Evolutionary conservation across 2,113 vertebrate species (phyloP).

Genomic region (Nymphicus hollandicus): DNA sequence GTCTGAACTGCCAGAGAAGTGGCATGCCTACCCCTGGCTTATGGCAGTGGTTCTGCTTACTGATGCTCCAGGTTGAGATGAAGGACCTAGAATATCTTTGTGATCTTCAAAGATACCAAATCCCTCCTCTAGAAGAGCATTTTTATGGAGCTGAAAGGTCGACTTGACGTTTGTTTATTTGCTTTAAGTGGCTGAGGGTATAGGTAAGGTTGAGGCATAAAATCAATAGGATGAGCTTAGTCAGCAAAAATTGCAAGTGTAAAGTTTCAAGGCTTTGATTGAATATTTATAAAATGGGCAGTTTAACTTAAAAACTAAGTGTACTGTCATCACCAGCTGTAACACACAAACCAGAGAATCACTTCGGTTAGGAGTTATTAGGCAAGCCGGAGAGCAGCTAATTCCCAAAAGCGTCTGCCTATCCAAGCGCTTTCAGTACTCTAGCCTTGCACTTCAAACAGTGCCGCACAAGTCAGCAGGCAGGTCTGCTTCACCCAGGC

Average conservation of each 20-base stretch:
- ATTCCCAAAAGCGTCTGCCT: not conserved
- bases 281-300: not conserved
- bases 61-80: not conserved
- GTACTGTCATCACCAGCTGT: not conserved
- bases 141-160: not conserved
- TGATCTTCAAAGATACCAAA: not conserved
- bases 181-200: not conserved
- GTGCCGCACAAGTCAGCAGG: rapidly evolving
- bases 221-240: not conserved
- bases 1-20: not conserved
- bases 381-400: not conserved
- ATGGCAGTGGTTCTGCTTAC: not conserved
- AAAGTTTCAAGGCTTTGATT: not conserved
- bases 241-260: not conserved
- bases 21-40: not conserved
- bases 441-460: not conserved
- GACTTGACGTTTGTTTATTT: not conserved
- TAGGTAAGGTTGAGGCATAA: not conserved
- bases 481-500: not conserved
- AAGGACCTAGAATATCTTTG: not conserved
- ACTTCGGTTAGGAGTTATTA: not conserved
- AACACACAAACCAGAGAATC: not conserved
- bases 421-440: not conserved
- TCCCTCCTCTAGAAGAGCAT: not conserved
- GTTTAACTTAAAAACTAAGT: not conserved